A percentile compares a stretch with the other conserved stretches of the same genome.
Conservation (phyloP, 2,888 invertebrate species). For the Scaeva pyrastri region DNA sequence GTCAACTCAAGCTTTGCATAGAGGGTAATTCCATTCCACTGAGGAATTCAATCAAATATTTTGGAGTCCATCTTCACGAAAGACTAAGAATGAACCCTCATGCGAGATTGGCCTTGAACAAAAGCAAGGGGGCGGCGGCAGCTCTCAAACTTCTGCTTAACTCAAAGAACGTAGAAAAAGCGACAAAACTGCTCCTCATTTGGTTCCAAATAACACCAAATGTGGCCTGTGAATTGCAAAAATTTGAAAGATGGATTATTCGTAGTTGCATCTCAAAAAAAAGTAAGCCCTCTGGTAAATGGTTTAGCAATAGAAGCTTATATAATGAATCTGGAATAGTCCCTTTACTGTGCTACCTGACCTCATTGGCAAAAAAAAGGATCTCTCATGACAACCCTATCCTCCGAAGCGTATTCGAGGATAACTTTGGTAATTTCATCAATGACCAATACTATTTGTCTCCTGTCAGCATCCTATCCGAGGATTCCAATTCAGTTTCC, state of each 20-base stretch:
- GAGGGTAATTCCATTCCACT: neutral
- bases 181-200: neutral
- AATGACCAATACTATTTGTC: too few relatives aligned
- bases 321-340: neutral
- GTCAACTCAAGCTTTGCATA: neutral
- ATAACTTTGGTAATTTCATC: too few relatives aligned
- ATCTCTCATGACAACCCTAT: too few relatives aligned
- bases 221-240: conserved; percentile 6
- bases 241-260: too few relatives aligned
- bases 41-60: too few relatives aligned
- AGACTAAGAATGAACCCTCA: conserved; percentile 2
- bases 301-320: too few relatives aligned
- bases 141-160: neutral
- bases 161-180: neutral
- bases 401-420: neutral
- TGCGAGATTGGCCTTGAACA: neutral
- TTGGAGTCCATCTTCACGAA: neutral
- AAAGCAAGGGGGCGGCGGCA: neutral
- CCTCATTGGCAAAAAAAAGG: too few relatives aligned
- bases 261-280: too few relatives aligned
- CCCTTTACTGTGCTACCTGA: too few relatives aligned
- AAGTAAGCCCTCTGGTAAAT: too few relatives aligned
- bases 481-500: too few relatives aligned
- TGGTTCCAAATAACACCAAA: conserved; percentile 13
- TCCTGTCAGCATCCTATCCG: too few relatives aligned